Base-by-base conservation (phyloP, 2,797 vertebrate species). In the Danio albolineatus region DNA sequence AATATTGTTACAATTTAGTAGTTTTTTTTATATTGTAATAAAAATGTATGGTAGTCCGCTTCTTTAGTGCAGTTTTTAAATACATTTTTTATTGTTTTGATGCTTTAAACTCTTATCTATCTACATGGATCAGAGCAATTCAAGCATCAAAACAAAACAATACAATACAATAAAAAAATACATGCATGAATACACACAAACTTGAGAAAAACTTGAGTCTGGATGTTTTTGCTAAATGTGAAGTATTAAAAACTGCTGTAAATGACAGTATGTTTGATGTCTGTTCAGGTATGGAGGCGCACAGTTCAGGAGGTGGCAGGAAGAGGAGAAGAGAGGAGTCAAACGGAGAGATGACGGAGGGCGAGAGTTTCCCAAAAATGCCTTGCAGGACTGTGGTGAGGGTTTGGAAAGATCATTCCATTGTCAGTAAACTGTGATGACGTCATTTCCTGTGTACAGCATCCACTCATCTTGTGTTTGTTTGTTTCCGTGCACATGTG, bases 251-350 rank as follows among this genome's bases (percentile, higher is more conserved):
- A 28, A 1, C 3, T 1, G 28, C 28, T 28, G 28, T 28, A 49
- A 16, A 49, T 0, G 5, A 21, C 5, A 7, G 21, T 36, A 2
- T 13, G 1, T 59, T 14, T 8, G 10, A 4, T 60, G n/a, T 44
- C n/a, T 9, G 2, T 59, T 67, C 53, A 79, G 65, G 89, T 85
- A 96, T 96, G 95, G 95, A 96, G 86, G 84, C 83, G 0, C 92
- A 92, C 0, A 89, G 88, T 82, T 93, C 93, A 48, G 88, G 92
- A 82, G 93, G 81, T 83, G 90, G 81, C 56, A 93, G 94, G 81
- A 96, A 96, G 87, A 95, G 95, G 87, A 93, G 94, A 85, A 94
- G 95, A 93, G 93, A 95, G 72, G 87, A 71, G 44, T 80, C 84
- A 2, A 95, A 95, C 49, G 95, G 94, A 57, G 92, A 93, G 0